Evolutionary conservation across 1,140 invertebrate species (phyloP).

Genomic region (Microplitis mediator): DNA sequence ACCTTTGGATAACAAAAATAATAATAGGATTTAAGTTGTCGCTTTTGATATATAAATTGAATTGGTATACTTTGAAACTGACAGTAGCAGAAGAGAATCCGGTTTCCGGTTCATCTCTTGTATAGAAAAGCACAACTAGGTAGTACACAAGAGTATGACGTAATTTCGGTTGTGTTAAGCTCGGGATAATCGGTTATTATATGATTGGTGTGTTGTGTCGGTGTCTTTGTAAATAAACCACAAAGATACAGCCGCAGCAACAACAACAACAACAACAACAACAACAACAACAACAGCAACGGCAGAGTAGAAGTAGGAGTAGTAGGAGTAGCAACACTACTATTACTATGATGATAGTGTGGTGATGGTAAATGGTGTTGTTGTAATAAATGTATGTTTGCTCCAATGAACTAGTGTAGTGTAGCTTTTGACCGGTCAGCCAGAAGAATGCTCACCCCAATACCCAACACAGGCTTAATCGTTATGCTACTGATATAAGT

Average conservation of each 20-base stretch:
- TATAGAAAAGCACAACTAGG: neutral
- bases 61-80: conserved; percentile 19
- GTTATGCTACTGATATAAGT: neutral
- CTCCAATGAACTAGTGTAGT: neutral
- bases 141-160: too few relatives aligned
- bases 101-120: conserved; percentile 16
- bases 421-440: conserved; percentile 39
- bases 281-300: too few relatives aligned
- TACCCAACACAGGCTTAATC: neutral
- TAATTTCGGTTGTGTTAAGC: too few relatives aligned
- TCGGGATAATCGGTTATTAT: neutral
- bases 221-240: too few relatives aligned
- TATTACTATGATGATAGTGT: neutral
- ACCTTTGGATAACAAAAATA: neutral
- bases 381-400: conserved; percentile 12
- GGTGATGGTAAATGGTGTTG: neutral
- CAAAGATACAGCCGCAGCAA: too few relatives aligned
- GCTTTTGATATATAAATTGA: neutral
- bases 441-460: conserved; percentile 31
- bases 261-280: too few relatives aligned
- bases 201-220: neutral
- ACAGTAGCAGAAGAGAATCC: conserved; percentile 1
- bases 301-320: too few relatives aligned
- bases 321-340: too few relatives aligned
- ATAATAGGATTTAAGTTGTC: neutral